These are phyloP conservation scores for Formica aserva DNA, from an alignment of 2,888 invertebrate species.

Conservation along the genomic window DNA sequence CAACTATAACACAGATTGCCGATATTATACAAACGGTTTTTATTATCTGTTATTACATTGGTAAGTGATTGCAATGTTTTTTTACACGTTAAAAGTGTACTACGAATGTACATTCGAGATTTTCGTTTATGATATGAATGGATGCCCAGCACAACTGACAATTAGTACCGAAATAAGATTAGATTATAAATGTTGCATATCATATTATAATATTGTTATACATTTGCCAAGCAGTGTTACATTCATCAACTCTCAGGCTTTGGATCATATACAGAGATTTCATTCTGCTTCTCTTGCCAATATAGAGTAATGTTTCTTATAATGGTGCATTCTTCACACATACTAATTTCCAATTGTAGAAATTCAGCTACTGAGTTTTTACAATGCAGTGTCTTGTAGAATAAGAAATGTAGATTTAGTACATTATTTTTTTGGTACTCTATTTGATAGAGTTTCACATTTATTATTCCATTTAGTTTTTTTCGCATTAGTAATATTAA, in stretches of 20 bases:
- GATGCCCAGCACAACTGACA: slow-evolving; percentile 85
- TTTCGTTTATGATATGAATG: slow-evolving; percentile 78
- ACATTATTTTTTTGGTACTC: not conserved
- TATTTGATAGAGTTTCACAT: slow-evolving; percentile 24
- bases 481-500: not conserved
- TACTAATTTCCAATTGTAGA: not conserved
- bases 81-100: slow-evolving; percentile 66
- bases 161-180: slow-evolving; percentile 84
- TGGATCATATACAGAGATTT: slow-evolving; percentile 67
- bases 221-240: slow-evolving; percentile 83
- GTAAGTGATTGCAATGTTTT: slow-evolving; percentile 80
- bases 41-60: slow-evolving; percentile 83
- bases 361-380: slow-evolving; percentile 12
- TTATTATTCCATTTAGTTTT: slow-evolving; percentile 32
- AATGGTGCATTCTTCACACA: not conserved
- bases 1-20: slow-evolving; percentile 73
- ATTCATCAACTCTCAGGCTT: slow-evolving; percentile 75
- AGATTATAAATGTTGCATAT: slow-evolving; percentile 86
- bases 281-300: not conserved
- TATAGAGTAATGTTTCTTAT: slow-evolving; percentile 6
- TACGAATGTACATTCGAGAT: slow-evolving; percentile 65
- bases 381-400: slow-evolving; percentile 22
- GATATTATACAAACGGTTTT: slow-evolving; percentile 80
- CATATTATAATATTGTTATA: slow-evolving; percentile 86
- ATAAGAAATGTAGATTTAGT: not conserved